Evolutionary conservation across 2,888 invertebrate species (phyloP).

Genomic region (Tortricodes alternella): DNA sequence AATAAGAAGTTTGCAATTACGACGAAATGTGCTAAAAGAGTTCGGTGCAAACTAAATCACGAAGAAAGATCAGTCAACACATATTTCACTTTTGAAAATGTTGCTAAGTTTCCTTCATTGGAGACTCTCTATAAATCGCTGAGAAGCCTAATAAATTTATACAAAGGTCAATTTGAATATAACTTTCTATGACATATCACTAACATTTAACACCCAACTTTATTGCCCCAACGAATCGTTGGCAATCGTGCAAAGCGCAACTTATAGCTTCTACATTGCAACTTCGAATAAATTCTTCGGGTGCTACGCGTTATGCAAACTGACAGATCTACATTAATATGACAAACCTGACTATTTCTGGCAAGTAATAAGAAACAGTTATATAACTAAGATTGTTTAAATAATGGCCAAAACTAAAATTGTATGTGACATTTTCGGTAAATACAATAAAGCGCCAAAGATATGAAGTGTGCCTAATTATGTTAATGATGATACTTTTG

Average conservation of each 20-base stretch:
- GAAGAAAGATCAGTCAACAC: too few species aligned
- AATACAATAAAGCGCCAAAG: too few species aligned
- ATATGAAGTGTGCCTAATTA: neutral
- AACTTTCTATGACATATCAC: slow-evolving; percentile 2
- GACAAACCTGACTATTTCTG: slow-evolving; percentile 6
- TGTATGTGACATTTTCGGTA: neutral
- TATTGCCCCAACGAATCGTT: slow-evolving; percentile 34
- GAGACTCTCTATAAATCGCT: too few species aligned
- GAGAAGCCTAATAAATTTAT: too few species aligned
- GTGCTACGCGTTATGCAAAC: neutral
- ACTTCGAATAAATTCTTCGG: slow-evolving; percentile 3
- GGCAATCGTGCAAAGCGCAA: slow-evolving; percentile 43
- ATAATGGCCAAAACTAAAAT: neutral
- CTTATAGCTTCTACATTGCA: slow-evolving; percentile 34
- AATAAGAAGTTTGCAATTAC: too few species aligned
- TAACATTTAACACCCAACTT: slow-evolving; percentile 26
- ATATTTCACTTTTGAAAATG: too few species aligned
- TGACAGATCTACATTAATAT: slow-evolving; percentile 21
- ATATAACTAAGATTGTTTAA: slow-evolving; percentile 2
- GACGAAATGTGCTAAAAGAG: too few species aligned
- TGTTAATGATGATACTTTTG: neutral
- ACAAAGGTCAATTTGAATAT: slow-evolving; percentile 15
- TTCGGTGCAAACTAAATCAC: too few species aligned
- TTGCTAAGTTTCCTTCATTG: too few species aligned
- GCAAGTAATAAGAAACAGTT: neutral